phyloP scores from a whole-genome alignment of 2,888 invertebrate species.

The Lordiphosa andalusiaca region DNA sequence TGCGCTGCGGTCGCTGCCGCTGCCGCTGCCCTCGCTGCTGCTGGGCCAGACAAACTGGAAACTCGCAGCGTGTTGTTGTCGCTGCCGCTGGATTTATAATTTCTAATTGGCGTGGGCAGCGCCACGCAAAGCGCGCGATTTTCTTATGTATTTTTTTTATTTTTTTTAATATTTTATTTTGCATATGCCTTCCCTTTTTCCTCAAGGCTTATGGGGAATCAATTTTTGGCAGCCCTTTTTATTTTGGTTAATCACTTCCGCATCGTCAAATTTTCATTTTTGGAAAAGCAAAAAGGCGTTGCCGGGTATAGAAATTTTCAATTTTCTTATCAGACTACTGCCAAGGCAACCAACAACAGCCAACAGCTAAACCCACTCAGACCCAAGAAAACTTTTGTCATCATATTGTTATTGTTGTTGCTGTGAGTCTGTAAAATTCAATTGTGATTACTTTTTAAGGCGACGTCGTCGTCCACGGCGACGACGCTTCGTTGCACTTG shows the following conservation, averaged over 20 bases:
- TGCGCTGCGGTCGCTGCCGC: conserved; percentile 12
- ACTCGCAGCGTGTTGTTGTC: conserved; percentile 14
- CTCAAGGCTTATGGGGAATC: conserved; percentile 4
- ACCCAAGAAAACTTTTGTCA: conserved; percentile 10
- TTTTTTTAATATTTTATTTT: neutral
- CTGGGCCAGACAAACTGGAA: conserved; percentile 33
- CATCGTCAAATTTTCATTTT: conserved; percentile 35
- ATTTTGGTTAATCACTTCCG: conserved; percentile 53
- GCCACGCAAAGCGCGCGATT: conserved; percentile 34
- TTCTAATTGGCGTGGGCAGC: conserved; percentile 70
- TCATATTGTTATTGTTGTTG: conserved; percentile 12
- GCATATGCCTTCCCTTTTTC: conserved; percentile 1
- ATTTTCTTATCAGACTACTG: conserved; percentile 31
- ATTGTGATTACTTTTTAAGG: conserved; percentile 63
- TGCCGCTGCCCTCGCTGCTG: neutral
- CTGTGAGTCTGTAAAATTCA: conserved; percentile 42
- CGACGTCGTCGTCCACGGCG: conserved; percentile 23
- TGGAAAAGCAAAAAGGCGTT: conserved; percentile 38
- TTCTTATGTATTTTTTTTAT: conserved; percentile 5
- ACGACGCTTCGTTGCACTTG: conserved; percentile 61
- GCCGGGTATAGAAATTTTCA: conserved; percentile 12
- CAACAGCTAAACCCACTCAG: neutral
- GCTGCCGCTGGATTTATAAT: conserved; percentile 48
- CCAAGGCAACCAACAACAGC: conserved; percentile 16
- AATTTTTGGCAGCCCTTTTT: conserved; percentile 49